These are phyloP conservation scores for Hylaeus volcanicus DNA, from an alignment of 1,140 invertebrate species.

Conservation along the genomic window DNA sequence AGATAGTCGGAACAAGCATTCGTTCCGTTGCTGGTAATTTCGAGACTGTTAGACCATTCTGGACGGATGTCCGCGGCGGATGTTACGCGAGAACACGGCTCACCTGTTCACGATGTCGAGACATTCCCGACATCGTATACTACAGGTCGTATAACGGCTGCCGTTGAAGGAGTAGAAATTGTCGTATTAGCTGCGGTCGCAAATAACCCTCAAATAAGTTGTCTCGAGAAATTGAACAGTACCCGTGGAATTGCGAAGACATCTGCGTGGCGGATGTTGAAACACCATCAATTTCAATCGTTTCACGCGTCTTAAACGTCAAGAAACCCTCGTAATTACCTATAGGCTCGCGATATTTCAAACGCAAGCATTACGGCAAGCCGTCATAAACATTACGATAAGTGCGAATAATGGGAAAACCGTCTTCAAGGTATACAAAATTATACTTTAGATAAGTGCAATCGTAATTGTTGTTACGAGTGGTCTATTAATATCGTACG, in stretches of 20 bases:
- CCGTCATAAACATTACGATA: too few relatives aligned
- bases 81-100: background rate
- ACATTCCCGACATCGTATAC: background rate
- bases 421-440: too few relatives aligned
- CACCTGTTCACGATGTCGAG: background rate
- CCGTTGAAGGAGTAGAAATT: conserved; percentile 5
- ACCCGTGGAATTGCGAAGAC: conserved; percentile 4
- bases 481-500: too few relatives aligned
- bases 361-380: too few relatives aligned
- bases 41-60: too few relatives aligned
- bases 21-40: too few relatives aligned
- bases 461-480: too few relatives aligned
- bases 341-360: too few relatives aligned
- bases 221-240: conserved; percentile 9
- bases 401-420: too few relatives aligned
- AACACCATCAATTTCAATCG: conserved; percentile 1
- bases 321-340: too few relatives aligned
- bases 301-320: conserved; percentile 2
- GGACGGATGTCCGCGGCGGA: background rate
- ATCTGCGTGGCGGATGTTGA: conserved; percentile 9
- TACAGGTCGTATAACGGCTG: conserved; percentile 1
- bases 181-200: conserved; percentile 14
- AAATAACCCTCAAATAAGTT: conserved; percentile 16
- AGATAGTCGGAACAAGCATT: too few relatives aligned
- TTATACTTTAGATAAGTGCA: too few relatives aligned